Evolutionary conservation across 2,113 vertebrate genomes (phyloP), one percentile per base, ranked within the genome.

Genomic region (Dasyprocta punctata): DNA sequence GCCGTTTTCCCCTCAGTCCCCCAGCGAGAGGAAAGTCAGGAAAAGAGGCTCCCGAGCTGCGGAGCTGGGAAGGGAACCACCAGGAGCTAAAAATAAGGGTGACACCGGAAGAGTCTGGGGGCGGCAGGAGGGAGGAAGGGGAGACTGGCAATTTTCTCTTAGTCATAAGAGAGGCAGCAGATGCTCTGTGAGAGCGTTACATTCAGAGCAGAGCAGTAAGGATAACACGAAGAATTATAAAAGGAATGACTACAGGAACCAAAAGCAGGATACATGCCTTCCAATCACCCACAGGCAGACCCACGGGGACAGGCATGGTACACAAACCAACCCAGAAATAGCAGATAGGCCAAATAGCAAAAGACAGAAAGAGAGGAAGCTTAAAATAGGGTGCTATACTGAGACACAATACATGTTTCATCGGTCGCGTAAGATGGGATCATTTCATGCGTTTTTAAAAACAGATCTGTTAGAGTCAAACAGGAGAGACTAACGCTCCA

Each of bases 91-190:
- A 98, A 95, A 94, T 97, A 96, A 92, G 77, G 90, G 75, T 28
- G 77, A 69, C 81, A 54, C 82, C 52, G 92, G 94, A 95, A 60
- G 90, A 97, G 52, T 75, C 94, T 81, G 97, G 94, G 92, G 95
- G 96, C 26, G 94, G 97, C 71, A 56, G 80, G 84, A 71, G 93
- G 80, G 81, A 69, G 97, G 96, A 97, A 91, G 24, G 10, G 52
- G 86, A 96, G 89, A 86, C 47, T 58, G 93, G 86, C 93, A 96
- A 94, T 97, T 97, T 97, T 97, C 97, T 97, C 93, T 97, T 97
- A 96, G 95, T 98, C 97, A 97, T 95, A 90, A 94, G 3, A 87
- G 92, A 96, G 96, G 33, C 94, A 63, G 60, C 97, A 97, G 91
- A 97, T 95, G 96, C 96, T 96, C 78, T 19, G 82, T 0, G 5